A percentile compares a stretch with the other conserved stretches of the same genome.
These are phyloP conservation scores for Cavia porcellus DNA, from an alignment of 2,113 vertebrate species.

Conservation along the genomic window DNA sequence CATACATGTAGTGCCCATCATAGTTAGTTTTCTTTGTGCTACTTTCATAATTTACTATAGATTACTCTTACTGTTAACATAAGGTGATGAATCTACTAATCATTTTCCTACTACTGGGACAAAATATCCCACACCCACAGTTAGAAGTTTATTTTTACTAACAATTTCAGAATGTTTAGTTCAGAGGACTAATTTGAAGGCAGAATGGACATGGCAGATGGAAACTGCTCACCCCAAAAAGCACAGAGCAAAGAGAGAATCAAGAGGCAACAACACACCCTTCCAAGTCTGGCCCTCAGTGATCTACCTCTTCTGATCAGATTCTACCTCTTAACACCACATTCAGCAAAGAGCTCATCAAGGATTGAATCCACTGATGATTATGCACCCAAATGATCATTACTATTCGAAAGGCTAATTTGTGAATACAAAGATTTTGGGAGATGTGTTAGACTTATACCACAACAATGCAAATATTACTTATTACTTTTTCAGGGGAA, in stretches of 20 bases:
- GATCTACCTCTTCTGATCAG: too few relatives aligned
- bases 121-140: not conserved
- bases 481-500: not conserved
- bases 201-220: not conserved
- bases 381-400: not conserved
- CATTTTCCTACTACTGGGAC: not conserved
- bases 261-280: not conserved
- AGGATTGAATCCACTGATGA: not conserved
- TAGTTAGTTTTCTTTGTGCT: not conserved
- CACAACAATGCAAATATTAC: not conserved
- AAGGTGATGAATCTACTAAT: not conserved
- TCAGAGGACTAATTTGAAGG: not conserved
- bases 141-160: not conserved
- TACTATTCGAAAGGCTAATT: not conserved
- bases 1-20: not conserved
- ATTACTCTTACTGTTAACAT: not conserved
- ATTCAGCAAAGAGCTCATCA: not conserved
- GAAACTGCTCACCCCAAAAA: not conserved
- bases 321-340: too few relatives aligned
- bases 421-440: not conserved
- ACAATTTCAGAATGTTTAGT: not conserved
- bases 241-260: not conserved
- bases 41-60: not conserved
- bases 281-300: not conserved
- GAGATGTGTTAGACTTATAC: not conserved